These are phyloP conservation scores for Arvicanthis niloticus DNA, from an alignment of 2,113 vertebrate genomes.

Conservation along the genomic window DNA sequence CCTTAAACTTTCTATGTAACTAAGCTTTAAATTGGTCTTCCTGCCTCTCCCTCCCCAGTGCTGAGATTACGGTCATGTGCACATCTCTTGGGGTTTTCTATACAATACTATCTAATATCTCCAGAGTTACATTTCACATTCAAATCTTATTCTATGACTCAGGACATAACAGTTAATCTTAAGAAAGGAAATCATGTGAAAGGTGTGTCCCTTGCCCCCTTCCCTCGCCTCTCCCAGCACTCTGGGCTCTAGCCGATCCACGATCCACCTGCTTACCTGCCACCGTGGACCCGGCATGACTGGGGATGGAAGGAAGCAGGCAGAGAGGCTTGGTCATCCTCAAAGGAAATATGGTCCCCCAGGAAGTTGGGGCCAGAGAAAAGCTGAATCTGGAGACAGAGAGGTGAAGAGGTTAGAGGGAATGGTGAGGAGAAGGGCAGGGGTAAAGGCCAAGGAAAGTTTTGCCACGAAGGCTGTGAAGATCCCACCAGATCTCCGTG, in stretches of 20 bases:
- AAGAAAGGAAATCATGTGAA: neutral
- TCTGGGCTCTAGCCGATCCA: neutral
- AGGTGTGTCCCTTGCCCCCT: neutral
- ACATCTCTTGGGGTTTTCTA: neutral
- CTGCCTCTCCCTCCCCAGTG: neutral
- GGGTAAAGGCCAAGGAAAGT: neutral
- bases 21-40: neutral
- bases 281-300: conserved; percentile 93
- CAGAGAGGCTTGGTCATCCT: conserved; percentile 85
- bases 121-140: neutral
- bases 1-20: neutral
- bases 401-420: neutral
- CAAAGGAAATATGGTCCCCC: conserved; percentile 87
- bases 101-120: neutral
- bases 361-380: conserved; percentile 92
- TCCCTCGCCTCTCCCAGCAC: neutral
- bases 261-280: conserved; percentile 88
- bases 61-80: neutral
- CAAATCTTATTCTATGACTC: neutral
- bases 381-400: conserved; percentile 89
- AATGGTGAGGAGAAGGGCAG: neutral
- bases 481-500: neutral
- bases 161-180: neutral
- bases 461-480: neutral
- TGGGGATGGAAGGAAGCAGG: conserved; percentile 83